These are phyloP conservation scores for Tokudaia tokunoshimensis DNA, from an alignment of 2,797 vertebrate genomes.

Conservation along the genomic window DNA sequence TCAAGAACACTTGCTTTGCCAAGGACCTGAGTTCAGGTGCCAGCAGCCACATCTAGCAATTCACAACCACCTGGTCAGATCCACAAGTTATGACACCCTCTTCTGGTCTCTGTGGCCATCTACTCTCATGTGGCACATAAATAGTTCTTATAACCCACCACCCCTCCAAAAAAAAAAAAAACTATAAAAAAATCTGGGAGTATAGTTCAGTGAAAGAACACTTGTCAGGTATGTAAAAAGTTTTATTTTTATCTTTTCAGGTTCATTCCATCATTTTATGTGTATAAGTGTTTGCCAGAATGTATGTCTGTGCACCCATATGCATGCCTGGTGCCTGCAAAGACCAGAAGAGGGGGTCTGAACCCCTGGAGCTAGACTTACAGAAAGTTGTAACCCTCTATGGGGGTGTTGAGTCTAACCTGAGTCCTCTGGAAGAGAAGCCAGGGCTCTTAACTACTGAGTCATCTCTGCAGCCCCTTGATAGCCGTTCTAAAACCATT, in stretches of 20 bases:
- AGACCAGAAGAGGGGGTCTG: background rate
- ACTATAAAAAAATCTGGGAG: background rate
- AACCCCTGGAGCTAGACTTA: background rate
- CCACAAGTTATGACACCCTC: background rate
- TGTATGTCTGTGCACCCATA: background rate
- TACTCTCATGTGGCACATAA: background rate
- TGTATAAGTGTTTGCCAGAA: background rate
- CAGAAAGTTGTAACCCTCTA: background rate
- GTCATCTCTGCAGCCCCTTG: background rate
- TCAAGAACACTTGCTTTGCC: background rate
- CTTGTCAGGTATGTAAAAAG: background rate
- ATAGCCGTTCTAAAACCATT: background rate
- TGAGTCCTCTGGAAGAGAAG: background rate
- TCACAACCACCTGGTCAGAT: background rate
- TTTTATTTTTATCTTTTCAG: background rate
- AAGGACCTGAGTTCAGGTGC: background rate
- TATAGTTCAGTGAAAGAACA: background rate
- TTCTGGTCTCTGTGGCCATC: background rate
- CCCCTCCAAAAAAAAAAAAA: background rate
- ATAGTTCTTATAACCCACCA: background rate
- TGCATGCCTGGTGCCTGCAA: background rate
- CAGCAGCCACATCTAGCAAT: no score
- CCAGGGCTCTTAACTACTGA: background rate
- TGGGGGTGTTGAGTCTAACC: background rate
- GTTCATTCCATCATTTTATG: background rate